phyloP scores from a whole-genome alignment of 2,113 vertebrate genomes.

The Formicarius rufipectus region DNA sequence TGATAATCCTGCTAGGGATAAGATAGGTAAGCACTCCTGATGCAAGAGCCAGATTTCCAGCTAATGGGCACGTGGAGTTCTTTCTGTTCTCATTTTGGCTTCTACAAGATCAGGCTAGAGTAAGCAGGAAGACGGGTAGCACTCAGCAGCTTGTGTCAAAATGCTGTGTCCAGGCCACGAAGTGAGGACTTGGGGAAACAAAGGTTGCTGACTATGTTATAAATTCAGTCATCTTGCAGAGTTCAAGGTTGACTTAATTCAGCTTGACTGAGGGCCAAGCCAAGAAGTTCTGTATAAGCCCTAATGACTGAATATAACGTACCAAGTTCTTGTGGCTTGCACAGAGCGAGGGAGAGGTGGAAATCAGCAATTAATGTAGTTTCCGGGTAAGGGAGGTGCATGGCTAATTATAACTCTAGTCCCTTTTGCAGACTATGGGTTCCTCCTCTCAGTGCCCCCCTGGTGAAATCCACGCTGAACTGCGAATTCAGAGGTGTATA shows the following conservation, averaged over 20 bases:
- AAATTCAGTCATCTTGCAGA: background rate
- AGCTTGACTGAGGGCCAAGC: background rate
- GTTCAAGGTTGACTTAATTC: background rate
- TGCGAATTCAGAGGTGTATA: background rate
- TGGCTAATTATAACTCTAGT: background rate
- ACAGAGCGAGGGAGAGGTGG: background rate
- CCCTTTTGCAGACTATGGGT: background rate
- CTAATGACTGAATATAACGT: background rate
- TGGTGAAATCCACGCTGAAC: background rate
- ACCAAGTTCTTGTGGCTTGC: background rate
- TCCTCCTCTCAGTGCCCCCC: background rate
- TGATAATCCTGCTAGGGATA: background rate
- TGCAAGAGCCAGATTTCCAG: background rate
- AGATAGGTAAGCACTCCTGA: background rate
- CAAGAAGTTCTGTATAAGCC: background rate
- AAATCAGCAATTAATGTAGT: background rate
- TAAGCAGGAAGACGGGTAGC: background rate
- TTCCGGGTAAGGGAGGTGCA: background rate
- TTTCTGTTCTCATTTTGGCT: background rate
- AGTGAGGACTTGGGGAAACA: background rate
- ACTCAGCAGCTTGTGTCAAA: background rate
- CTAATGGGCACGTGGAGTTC: background rate
- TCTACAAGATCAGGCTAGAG: accelerated
- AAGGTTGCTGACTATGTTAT: background rate
- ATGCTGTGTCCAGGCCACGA: background rate